Base-by-base conservation (phyloP, 2,888 invertebrate species). In the Podotricha telesiphe region DNA sequence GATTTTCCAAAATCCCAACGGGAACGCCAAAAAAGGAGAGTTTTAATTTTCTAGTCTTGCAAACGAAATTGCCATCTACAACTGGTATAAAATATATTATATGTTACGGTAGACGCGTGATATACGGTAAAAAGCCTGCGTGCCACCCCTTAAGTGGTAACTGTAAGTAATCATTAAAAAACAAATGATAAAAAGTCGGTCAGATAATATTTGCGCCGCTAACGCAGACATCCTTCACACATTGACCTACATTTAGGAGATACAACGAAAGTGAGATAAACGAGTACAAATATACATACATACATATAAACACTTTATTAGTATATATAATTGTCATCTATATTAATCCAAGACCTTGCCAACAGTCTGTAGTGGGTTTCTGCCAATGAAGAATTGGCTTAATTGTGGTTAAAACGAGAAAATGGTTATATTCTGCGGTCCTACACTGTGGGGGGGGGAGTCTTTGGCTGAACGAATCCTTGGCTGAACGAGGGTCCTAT, bases 171-270 rank as follows among this genome's bases (percentile, higher is more conserved):
- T 72, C 70, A 74, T 72, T 73, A 74, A 75, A 55, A 73, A 75
- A 74, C 72, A 75, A 74, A 75, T 75, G 74, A 75, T 75, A 75
- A 75, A 72, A 72, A 72, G 58, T 74, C 72, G 73, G 67, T 74
- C 74, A 73, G 69, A 71, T 76, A 74, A 74, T 82, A 76, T 83
- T 82, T 80, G 75, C 77, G 66, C 70, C 72, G 70, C 76, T 77
- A 76, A 79, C 77, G 78, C 34, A 58, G 67, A 59, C 75, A 82
- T 86, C 86, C 86, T 86, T 86, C 85, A 82, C 87, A 85, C 76
- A 80, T 69, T 87, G 80, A 84, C 87, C 85, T 68, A 86, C 77
- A 82, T 86, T 68, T 69, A 73, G 77, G 75, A 79, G 65, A 62
- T 72, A 72, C 70, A 65, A 65, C 62, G 65, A 70, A 68, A 69